phyloP scores from a whole-genome alignment of 2,797 vertebrate species.

The Atherinosoma microstoma region DNA sequence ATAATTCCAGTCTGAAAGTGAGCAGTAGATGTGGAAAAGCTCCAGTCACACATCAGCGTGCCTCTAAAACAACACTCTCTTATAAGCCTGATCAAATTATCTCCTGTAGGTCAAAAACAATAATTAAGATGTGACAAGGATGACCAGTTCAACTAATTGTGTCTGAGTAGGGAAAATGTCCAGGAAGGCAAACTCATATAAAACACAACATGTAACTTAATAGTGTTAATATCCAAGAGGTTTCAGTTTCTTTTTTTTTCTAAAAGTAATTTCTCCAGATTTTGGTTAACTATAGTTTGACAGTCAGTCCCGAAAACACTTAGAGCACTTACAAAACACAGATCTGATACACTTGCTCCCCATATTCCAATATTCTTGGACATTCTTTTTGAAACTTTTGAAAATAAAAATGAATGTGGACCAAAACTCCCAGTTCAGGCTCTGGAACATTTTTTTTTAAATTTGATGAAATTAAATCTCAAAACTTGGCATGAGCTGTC shows the following conservation, averaged over 20 bases:
- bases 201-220: background rate
- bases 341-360: background rate
- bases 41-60: background rate
- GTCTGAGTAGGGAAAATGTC: background rate
- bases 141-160: background rate
- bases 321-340: background rate
- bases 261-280: too few relatives aligned
- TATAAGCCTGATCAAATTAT: constrained; percentile 1
- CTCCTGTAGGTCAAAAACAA: background rate
- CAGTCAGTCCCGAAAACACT: too few relatives aligned
- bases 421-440: background rate
- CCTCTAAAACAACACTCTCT: background rate
- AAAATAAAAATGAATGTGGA: background rate
- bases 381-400: background rate
- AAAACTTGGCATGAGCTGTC: background rate
- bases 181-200: background rate
- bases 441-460: background rate
- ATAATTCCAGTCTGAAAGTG: background rate
- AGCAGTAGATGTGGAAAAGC: background rate
- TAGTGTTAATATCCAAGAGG: background rate
- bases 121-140: background rate
- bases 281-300: too few relatives aligned
- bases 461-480: background rate
- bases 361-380: too few relatives aligned
- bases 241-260: too few relatives aligned